Percentiles rank a stretch among this genome's conserved stretches.
Conservation (phyloP, 2,113 vertebrate species). For the Phycodurus eques region DNA sequence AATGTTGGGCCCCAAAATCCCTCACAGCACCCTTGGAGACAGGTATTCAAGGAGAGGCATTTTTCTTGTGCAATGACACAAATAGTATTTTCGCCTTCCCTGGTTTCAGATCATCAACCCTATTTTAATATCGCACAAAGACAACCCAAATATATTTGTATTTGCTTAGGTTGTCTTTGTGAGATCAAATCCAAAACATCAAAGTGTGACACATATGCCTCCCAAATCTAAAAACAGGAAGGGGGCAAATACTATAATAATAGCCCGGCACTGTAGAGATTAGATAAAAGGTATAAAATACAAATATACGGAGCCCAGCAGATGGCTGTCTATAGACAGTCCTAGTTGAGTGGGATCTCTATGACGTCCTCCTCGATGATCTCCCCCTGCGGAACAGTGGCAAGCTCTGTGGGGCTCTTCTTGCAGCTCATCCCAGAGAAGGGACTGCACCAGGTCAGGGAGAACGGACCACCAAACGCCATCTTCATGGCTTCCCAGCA, state of each 20-base stretch:
- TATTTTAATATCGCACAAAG: not conserved
- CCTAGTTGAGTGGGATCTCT: conserved; percentile 67
- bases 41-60: not conserved
- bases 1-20: too few species aligned
- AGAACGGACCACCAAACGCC: conserved; percentile 81
- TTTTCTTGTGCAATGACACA: not conserved
- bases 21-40: not conserved
- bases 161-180: not conserved
- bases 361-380: conserved; percentile 76
- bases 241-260: not conserved
- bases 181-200: not conserved
- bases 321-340: not conserved
- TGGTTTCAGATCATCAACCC: not conserved
- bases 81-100: not conserved
- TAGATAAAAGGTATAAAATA: not conserved
- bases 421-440: conserved; percentile 75
- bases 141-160: not conserved
- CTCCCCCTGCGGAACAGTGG: conserved; percentile 60
- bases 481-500: conserved; percentile 80
- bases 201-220: too few species aligned
- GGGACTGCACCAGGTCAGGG: conserved; percentile 85
- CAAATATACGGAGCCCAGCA: not conserved
- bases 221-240: not conserved
- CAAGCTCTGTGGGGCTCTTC: conserved; percentile 5
- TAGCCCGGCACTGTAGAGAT: not conserved